A percentile compares a stretch with the other conserved stretches of the same genome.
These are phyloP conservation scores for Dichetophora obliterata DNA, from an alignment of 2,888 invertebrate genomes.

Conservation along the genomic window DNA sequence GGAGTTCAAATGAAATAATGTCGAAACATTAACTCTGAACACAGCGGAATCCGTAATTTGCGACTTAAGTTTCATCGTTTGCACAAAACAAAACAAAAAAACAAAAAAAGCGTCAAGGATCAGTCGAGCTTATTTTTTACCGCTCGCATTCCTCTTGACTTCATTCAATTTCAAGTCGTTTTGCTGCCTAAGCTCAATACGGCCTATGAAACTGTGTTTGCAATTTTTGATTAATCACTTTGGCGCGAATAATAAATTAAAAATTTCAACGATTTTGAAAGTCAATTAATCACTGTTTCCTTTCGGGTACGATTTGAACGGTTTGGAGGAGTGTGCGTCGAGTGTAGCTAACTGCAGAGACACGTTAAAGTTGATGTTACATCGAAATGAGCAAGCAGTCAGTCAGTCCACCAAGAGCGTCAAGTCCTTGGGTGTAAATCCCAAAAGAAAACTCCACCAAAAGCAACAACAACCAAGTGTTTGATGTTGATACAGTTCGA, in stretches of 20 bases:
- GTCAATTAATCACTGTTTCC: conserved; percentile 68
- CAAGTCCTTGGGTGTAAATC: background rate
- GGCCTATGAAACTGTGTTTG: conserved; percentile 1
- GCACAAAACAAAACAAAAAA: background rate
- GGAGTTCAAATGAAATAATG: conserved; percentile 27
- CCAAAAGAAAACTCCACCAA: background rate
- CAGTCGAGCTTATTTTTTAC: conserved; percentile 5
- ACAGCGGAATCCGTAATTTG: conserved; percentile 29
- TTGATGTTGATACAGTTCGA: conserved; percentile 19
- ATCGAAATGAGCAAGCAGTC: background rate
- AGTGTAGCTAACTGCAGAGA: background rate
- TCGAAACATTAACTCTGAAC: conserved; percentile 25
- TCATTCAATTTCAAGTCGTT: background rate
- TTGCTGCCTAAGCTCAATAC: conserved; percentile 31
- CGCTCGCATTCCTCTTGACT: background rate
- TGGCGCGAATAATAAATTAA: conserved; percentile 69
- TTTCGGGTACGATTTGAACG: conserved; percentile 1
- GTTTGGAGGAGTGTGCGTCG: too few species aligned
- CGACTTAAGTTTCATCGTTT: background rate
- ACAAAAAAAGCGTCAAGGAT: background rate
- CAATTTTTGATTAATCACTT: conserved; percentile 65
- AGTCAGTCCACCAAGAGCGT: background rate
- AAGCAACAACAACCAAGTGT: background rate
- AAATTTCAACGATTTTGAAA: conserved; percentile 70
- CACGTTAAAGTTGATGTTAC: background rate